Conservation (phyloP, 2,113 vertebrate genomes). For the Alosa alosa region DNA sequence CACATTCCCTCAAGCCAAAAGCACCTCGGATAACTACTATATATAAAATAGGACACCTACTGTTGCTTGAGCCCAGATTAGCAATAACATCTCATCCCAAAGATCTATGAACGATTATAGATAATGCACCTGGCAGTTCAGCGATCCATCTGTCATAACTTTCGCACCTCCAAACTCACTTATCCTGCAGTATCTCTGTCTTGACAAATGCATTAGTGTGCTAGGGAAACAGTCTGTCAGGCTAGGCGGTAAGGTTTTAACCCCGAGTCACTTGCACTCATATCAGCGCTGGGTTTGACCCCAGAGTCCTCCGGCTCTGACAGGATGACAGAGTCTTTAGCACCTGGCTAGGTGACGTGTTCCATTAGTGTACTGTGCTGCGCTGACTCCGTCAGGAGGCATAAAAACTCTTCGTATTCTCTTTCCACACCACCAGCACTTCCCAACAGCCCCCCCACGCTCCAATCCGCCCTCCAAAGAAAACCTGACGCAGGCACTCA, state of each 20-base stretch:
- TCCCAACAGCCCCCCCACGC: neutral
- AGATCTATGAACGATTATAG: neutral
- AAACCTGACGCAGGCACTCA: neutral
- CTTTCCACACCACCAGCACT: neutral
- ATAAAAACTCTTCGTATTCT: neutral
- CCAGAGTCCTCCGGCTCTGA: neutral
- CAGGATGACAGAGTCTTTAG: slow-evolving; percentile 35
- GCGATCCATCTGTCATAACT: slow-evolving; percentile 6
- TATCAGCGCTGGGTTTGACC: neutral
- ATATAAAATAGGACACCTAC: neutral
- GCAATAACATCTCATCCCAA: neutral
- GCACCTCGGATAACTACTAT: neutral
- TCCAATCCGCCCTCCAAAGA: neutral
- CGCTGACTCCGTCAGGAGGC: neutral
- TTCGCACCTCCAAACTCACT: neutral
- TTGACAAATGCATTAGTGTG: neutral
- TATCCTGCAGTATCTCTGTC: neutral
- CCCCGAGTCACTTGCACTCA: neutral
- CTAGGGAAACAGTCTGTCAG: slow-evolving; percentile 7
- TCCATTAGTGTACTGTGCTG: slow-evolving; percentile 7
- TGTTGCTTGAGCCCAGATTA: neutral
- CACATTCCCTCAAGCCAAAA: neutral
- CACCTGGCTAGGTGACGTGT: slow-evolving; percentile 11
- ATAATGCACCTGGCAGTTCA: neutral
- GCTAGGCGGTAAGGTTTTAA: neutral